These are phyloP conservation scores for Malthinus flaveolus DNA, from an alignment of 2,888 invertebrate species.

Conservation along the genomic window DNA sequence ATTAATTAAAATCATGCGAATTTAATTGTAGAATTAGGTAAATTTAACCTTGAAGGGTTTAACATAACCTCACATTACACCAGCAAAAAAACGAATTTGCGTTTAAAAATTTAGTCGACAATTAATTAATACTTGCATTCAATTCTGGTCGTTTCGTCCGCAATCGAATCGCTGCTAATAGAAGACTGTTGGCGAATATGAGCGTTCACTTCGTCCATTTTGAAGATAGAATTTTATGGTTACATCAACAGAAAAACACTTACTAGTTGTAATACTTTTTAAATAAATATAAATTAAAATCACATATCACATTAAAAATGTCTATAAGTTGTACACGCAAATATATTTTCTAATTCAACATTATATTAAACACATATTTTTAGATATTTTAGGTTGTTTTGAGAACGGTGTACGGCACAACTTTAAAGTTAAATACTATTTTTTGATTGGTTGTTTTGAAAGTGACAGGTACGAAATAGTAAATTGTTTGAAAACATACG, in stretches of 20 bases:
- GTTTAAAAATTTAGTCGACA: conserved; percentile 1
- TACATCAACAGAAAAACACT: conserved; percentile 35
- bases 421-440: conserved; percentile 50
- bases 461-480: conserved; percentile 41
- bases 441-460: conserved; percentile 47
- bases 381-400: conserved; percentile 46
- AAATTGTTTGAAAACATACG: conserved; percentile 16
- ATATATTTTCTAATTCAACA: no score
- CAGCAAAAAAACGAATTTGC: conserved; percentile 9
- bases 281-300: conserved; percentile 13
- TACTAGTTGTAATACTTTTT: no score
- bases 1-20: conserved; percentile 15
- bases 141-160: conserved; percentile 46
- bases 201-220: conserved; percentile 55
- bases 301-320: no score
- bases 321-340: no score
- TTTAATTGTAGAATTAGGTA: conserved; percentile 16
- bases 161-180: conserved; percentile 52
- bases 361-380: conserved; percentile 47
- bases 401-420: conserved; percentile 46
- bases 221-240: conserved; percentile 41
- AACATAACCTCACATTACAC: conserved; percentile 34
- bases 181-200: conserved; percentile 51
- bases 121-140: conserved; percentile 44
- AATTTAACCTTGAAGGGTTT: conserved; percentile 29